A percentile compares a stretch with the other conserved stretches of the same genome.
phyloP scores from a whole-genome alignment of 2,797 vertebrate species.

The Echiichthys vipera region DNA sequence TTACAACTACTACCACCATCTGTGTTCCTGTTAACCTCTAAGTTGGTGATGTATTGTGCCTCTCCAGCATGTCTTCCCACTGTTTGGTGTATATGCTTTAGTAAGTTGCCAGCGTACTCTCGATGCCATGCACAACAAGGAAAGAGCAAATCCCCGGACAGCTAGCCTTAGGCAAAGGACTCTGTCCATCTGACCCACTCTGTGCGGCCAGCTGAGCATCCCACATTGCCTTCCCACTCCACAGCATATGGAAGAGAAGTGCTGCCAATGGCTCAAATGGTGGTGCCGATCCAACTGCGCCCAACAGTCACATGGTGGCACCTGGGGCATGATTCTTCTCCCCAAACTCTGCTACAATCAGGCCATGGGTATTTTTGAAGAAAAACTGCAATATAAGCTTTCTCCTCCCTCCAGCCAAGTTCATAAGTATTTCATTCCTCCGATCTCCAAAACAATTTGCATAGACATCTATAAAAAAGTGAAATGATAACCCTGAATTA shows the following conservation, averaged over 20 bases:
- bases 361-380: slow-evolving; percentile 58
- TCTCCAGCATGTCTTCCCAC: background rate
- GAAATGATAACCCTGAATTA: slow-evolving; percentile 55
- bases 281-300: slow-evolving; percentile 73
- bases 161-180: slow-evolving; percentile 52
- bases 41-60: slow-evolving; percentile 1
- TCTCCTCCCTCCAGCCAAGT: slow-evolving; percentile 48
- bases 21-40: slow-evolving; percentile 14
- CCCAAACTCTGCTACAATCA: slow-evolving; percentile 66
- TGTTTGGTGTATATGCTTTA: slow-evolving; percentile 26
- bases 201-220: slow-evolving; percentile 67
- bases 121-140: slow-evolving; percentile 52
- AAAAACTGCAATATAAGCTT: slow-evolving; percentile 67
- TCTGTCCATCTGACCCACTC: slow-evolving; percentile 57
- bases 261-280: slow-evolving; percentile 79
- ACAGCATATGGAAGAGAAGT: slow-evolving; percentile 79
- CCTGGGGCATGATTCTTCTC: slow-evolving; percentile 66
- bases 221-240: slow-evolving; percentile 67
- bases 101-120: slow-evolving; percentile 22
- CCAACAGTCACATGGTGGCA: slow-evolving; percentile 67
- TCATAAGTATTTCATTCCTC: slow-evolving; percentile 66
- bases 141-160: slow-evolving; percentile 52
- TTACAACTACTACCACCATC: background rate
- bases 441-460: slow-evolving; percentile 62
- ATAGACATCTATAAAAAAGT: slow-evolving; percentile 50